Percentiles rank a stretch among this genome's conserved stretches.
Evolutionary conservation across 2,888 invertebrate genomes (phyloP).

Genomic region (Halictus quadricinctus): DNA sequence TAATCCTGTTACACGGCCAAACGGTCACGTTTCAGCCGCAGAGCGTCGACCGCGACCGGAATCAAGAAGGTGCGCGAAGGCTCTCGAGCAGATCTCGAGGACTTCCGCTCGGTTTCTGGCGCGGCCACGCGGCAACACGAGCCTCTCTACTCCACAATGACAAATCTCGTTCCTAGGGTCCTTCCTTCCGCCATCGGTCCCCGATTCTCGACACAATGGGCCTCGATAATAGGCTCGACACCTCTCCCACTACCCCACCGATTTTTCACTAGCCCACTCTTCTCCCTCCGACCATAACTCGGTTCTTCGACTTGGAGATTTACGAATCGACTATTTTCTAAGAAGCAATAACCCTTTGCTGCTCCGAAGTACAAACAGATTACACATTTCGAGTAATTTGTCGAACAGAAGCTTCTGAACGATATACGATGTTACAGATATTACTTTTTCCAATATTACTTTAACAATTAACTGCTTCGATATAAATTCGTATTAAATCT

Average conservation of each 20-base stretch:
- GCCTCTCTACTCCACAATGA: slow-evolving; percentile 52
- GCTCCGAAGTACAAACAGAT: no score
- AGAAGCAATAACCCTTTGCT: no score
- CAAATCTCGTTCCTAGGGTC: slow-evolving; percentile 61
- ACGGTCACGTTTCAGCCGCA: slow-evolving; percentile 61
- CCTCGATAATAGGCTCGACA: slow-evolving; percentile 46
- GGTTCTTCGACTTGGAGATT: background rate
- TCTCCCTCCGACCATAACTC: background rate
- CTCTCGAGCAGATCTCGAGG: slow-evolving; percentile 41
- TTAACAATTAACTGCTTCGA: no score
- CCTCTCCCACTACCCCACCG: slow-evolving; percentile 26
- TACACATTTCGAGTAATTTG: no score
- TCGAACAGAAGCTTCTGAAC: no score
- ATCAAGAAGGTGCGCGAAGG: slow-evolving; percentile 64
- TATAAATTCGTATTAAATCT: no score
- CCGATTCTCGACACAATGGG: slow-evolving; percentile 33
- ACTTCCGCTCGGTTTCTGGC: slow-evolving; percentile 60
- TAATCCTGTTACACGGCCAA: slow-evolving; percentile 79
- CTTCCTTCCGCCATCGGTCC: slow-evolving; percentile 12
- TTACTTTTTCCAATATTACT: no score
- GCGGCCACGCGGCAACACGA: slow-evolving; percentile 49
- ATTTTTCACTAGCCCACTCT: background rate
- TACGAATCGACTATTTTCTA: no score
- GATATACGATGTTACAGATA: no score
- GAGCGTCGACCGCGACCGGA: slow-evolving; percentile 50